Evolutionary conservation across 2,797 vertebrate genomes (phyloP), one percentile per base, ranked within the genome.

Genomic region (Syndactyla subalaris): DNA sequence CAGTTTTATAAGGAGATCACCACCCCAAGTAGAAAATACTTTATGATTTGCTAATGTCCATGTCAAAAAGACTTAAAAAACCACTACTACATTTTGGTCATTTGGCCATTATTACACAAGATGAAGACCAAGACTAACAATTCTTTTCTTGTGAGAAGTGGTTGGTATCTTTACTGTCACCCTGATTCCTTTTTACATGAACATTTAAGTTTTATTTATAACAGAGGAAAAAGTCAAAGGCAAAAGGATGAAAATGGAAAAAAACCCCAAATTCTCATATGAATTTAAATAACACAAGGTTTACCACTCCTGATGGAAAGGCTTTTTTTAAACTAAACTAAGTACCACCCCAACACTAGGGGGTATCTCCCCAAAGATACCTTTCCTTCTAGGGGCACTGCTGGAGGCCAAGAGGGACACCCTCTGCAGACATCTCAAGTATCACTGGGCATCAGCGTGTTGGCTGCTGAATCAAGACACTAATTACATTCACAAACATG

Each of bases 391-490:
- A 43, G 22, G n/a, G 43, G 41, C 46, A 26, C 52, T 41, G 49
- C 45, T 73, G 34, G 38, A 75, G 41, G 73, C 34, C 57, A 65
- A 32, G n/a, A 18, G 46, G 61, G 66, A 66, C 55, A 67, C 26
- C 16, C 67, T 46, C 45, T 54, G 65, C 1, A 2, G 3, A 58
- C 49, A 86, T n/a, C 49, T 85, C 70, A 65, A 43, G 14, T 52
- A 52, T 48, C 73, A 27, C n/a, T 10, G 61, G 11, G 16, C 79
- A 88, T 8, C 65, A 71, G n/a, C 0, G 0, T 12, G n/a, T 2
- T 61, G 73, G 92, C 86, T 82, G 59, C 52, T 80, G 57, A 95
- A 76, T 22, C 1, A 0, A 66, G 74, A 57, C 9, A 1, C 48
- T 62, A 79, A 59, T 59, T 79, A 93, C n/a, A 29, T 34, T 72